Percentiles rank a stretch among this genome's conserved stretches.
Conservation (phyloP, 1,140 invertebrate species). For the Rhyzopertha dominica region DNA sequence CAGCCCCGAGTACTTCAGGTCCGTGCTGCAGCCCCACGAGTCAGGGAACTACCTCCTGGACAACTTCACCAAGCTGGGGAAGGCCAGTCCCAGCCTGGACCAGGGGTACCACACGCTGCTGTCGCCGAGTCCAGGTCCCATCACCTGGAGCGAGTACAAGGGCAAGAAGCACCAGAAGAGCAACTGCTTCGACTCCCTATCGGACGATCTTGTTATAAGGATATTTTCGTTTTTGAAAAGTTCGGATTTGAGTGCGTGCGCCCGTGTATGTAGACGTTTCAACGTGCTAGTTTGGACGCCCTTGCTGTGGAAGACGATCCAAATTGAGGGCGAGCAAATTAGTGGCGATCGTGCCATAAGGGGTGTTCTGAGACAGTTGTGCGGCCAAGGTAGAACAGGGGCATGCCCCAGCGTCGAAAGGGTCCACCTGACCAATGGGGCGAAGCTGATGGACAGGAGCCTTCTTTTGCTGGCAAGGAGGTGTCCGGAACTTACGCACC, state of each 20-base stretch:
- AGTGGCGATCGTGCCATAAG: slow-evolving; percentile 66
- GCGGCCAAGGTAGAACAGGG: slow-evolving; percentile 53
- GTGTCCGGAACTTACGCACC: slow-evolving; percentile 67
- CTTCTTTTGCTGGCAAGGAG: slow-evolving; percentile 61
- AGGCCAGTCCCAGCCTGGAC: slow-evolving; percentile 58
- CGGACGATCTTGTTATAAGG: slow-evolving; percentile 53
- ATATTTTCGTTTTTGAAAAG: slow-evolving; percentile 74
- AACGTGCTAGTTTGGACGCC: slow-evolving; percentile 79
- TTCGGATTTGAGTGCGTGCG: slow-evolving; percentile 70
- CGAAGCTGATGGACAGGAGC: slow-evolving; percentile 69
- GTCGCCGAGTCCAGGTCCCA: slow-evolving; percentile 47
- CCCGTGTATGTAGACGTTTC: slow-evolving; percentile 76
- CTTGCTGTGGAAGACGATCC: slow-evolving; percentile 66
- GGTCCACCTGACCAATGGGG: slow-evolving; percentile 67
- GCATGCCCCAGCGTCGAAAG: slow-evolving; percentile 58
- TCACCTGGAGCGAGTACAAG: slow-evolving; percentile 40
- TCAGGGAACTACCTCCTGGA: slow-evolving; percentile 42
- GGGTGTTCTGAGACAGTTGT: slow-evolving; percentile 56
- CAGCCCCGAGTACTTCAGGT: slow-evolving; percentile 26
- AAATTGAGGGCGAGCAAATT: slow-evolving; percentile 57
- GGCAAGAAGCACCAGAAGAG: slow-evolving; percentile 40
- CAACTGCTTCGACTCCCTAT: slow-evolving; percentile 50
- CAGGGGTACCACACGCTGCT: slow-evolving; percentile 73
- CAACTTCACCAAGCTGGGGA: slow-evolving; percentile 45
- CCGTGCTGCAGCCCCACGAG: slow-evolving; percentile 20